These are phyloP conservation scores for Norana najaformis DNA, from an alignment of 2,888 invertebrate genomes.

Conservation along the genomic window DNA sequence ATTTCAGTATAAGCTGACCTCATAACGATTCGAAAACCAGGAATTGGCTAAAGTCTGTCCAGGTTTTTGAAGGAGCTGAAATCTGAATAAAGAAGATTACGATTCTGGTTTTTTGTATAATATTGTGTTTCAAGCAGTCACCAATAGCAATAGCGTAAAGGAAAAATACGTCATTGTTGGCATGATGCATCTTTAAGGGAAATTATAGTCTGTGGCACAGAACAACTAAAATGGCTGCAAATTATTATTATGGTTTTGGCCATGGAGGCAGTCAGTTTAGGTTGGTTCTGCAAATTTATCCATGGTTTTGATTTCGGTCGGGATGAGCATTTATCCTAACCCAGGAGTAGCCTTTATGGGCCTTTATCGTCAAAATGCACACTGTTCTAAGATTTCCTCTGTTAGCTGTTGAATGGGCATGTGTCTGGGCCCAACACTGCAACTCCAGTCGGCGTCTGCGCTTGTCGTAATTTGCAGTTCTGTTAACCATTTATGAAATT, in stretches of 20 bases:
- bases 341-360: background rate
- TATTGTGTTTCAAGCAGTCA: background rate
- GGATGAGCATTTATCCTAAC: background rate
- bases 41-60: too few relatives aligned
- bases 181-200: background rate
- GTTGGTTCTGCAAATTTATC: background rate
- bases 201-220: background rate
- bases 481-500: background rate
- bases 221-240: conserved; percentile 9
- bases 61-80: too few relatives aligned
- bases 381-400: background rate
- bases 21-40: too few relatives aligned
- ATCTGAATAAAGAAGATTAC: too few relatives aligned
- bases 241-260: conserved; percentile 14
- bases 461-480: background rate
- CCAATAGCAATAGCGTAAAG: background rate
- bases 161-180: background rate
- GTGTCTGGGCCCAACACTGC: background rate
- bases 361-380: background rate
- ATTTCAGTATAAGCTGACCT: too few relatives aligned
- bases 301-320: background rate
- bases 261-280: conserved; percentile 20
- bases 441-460: background rate
- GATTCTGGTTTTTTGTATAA: too few relatives aligned
- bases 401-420: background rate